Evolutionary conservation across 2,888 invertebrate genomes (phyloP).

Genomic region (Entomobrya proxima): DNA sequence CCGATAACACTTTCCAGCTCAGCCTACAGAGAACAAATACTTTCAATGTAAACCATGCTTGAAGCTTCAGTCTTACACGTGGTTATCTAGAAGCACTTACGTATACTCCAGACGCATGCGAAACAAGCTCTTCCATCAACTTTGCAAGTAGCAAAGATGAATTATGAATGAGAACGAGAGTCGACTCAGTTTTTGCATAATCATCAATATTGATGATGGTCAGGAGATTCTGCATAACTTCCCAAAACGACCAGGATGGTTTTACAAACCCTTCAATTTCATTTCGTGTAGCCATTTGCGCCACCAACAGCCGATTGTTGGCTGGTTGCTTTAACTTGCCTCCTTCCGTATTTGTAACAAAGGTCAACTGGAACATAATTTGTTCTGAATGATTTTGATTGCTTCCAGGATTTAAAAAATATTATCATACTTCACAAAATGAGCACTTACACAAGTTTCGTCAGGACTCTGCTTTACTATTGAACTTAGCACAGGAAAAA

Average conservation of each 20-base stretch:
- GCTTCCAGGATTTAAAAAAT: conserved; percentile 3
- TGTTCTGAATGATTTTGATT: background rate
- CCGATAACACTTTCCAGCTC: conserved; percentile 84
- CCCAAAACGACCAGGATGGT: conserved; percentile 83
- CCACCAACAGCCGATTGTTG: conserved; percentile 73
- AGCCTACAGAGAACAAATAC: conserved; percentile 78
- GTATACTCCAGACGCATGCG: conserved; percentile 87
- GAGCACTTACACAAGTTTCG: conserved; percentile 72
- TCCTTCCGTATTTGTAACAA: conserved; percentile 74
- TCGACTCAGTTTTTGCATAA: conserved; percentile 79
- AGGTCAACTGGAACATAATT: conserved; percentile 67
- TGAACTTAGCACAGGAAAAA: conserved; percentile 73
- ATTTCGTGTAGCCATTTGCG: conserved; percentile 74
- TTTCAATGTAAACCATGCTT: background rate
- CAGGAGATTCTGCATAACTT: conserved; percentile 88
- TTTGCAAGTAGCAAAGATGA: conserved; percentile 83
- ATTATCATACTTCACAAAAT: background rate
- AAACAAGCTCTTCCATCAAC: conserved; percentile 91
- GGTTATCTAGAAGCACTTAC: conserved; percentile 78
- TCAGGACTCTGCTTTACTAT: conserved; percentile 73
- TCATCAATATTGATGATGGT: conserved; percentile 90
- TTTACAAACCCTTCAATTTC: conserved; percentile 72
- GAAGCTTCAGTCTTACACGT: background rate
- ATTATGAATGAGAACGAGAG: conserved; percentile 78
- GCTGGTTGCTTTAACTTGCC: conserved; percentile 73